Percentiles rank a stretch among this genome's conserved stretches.
These are phyloP conservation scores for Amyelois transitella DNA, from an alignment of 1,140 invertebrate genomes.

Conservation along the genomic window DNA sequence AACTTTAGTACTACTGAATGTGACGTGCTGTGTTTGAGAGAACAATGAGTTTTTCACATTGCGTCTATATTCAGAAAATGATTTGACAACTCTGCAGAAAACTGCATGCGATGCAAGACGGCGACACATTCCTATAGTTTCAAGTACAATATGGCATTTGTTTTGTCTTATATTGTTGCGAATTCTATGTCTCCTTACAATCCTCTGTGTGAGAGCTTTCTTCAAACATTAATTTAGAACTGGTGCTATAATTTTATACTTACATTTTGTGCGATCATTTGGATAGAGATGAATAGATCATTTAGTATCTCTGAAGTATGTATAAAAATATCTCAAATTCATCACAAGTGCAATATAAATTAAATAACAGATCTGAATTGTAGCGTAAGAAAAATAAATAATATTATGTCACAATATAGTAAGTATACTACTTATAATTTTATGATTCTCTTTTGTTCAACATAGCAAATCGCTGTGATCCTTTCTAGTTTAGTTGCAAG, in stretches of 20 bases:
- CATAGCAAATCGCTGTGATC: not conserved
- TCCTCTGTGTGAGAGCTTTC: not conserved
- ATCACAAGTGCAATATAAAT: not conserved
- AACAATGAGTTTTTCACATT: no score
- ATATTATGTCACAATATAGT: not conserved
- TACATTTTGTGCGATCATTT: not conserved
- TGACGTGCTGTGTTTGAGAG: no score
- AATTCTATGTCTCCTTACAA: not conserved
- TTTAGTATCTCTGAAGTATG: no score
- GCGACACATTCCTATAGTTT: no score
- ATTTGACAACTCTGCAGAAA: no score
- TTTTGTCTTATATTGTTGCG: no score
- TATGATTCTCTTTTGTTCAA: not conserved
- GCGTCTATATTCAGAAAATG: no score
- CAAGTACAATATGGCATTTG: no score
- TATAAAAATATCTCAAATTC: not conserved
- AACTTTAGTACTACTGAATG: no score
- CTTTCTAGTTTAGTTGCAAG: not conserved
- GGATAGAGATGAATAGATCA: no score
- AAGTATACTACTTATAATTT: not conserved
- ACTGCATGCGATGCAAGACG: no score
- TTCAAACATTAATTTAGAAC: not conserved
- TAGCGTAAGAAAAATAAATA: not conserved
- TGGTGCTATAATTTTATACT: not conserved
- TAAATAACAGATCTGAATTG: not conserved